Evolutionary conservation across 2,888 invertebrate species (phyloP), one percentile per base, ranked within the genome.

Genomic region (Tipula helvola): DNA sequence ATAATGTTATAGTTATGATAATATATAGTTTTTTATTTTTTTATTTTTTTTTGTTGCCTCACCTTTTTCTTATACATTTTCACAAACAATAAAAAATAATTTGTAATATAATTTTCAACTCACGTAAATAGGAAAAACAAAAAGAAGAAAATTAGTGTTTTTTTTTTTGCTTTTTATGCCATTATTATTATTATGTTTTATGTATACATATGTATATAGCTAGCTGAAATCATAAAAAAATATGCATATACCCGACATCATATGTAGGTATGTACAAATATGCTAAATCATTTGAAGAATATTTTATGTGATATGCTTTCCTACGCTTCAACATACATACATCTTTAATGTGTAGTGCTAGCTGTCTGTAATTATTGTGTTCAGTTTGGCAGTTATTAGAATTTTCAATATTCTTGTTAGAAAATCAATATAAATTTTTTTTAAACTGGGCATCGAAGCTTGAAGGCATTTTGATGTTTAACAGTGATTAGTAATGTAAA

Each of bases 1-100:
- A 71, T 71, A 71, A 71, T 71, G 71, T 71, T 71, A 71, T 71
- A 71, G 71, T 71, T 71, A 71, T 71, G 71, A 71, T 71, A 71
- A 71, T 71, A 71, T 71, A 71, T 71, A 71, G 71, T 71, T 71
- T 28, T 52, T 71, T 71, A 16, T 16, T n/a, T 52, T 42, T 8
- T 42, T 42, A 10, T 42, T 44, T 44, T 44, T 44, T 44, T 3
- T 8, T 52, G 5, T 71, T 71, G 71, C 71, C 71, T 71, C 71
- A 71, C 71, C 71, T 71, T 71, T 28, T 71, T 10, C 28, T 28
- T 71, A 71, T 71, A 5, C 10, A 71, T 28, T 71, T 71, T 71
- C 71, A 71, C 71, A 71, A 71, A 71, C 28, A 71, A 71, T 71
- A 71, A 71, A 18, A 71, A 71, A 71, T 71, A 71, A 71, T 71